phyloP scores from a whole-genome alignment of 2,113 vertebrate genomes.

The Gasterosteus nipponicus region DNA sequence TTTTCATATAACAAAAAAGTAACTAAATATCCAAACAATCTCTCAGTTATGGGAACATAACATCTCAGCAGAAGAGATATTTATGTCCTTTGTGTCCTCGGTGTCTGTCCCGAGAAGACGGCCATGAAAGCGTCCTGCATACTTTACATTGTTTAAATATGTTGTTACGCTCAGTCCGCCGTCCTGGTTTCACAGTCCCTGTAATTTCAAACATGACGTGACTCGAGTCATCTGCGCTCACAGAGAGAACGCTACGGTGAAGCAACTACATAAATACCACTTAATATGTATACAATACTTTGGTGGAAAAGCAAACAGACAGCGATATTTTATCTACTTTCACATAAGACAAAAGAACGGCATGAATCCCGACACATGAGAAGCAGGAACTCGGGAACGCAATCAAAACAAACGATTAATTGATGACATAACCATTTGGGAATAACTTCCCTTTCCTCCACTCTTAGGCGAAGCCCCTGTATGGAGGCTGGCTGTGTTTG shows the following conservation, averaged over 20 bases:
- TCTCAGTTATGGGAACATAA: background rate
- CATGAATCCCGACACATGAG: background rate
- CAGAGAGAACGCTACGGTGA: background rate
- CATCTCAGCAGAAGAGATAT: background rate
- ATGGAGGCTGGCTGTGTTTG: slow-evolving; percentile 80
- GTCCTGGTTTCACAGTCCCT: slow-evolving; percentile 37
- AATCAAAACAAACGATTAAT: background rate
- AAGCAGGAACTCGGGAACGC: background rate
- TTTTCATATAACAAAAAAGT: background rate
- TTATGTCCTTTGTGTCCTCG: background rate
- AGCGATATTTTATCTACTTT: background rate
- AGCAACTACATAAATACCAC: background rate
- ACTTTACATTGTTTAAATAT: slow-evolving; percentile 56
- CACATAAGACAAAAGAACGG: background rate
- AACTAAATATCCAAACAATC: background rate
- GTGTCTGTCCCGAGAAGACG: slow-evolving; percentile 3
- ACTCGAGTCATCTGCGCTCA: background rate
- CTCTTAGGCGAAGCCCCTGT: slow-evolving; percentile 75
- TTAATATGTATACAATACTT: background rate
- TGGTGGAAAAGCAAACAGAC: background rate
- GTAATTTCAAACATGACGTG: slow-evolving; percentile 47
- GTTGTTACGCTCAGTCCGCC: slow-evolving; percentile 29
- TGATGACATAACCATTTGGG: background rate
- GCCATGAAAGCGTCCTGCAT: slow-evolving; percentile 43
- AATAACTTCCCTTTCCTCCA: background rate